phyloP scores from a whole-genome alignment of 2,888 invertebrate species.

The Leuctra nigra region DNA sequence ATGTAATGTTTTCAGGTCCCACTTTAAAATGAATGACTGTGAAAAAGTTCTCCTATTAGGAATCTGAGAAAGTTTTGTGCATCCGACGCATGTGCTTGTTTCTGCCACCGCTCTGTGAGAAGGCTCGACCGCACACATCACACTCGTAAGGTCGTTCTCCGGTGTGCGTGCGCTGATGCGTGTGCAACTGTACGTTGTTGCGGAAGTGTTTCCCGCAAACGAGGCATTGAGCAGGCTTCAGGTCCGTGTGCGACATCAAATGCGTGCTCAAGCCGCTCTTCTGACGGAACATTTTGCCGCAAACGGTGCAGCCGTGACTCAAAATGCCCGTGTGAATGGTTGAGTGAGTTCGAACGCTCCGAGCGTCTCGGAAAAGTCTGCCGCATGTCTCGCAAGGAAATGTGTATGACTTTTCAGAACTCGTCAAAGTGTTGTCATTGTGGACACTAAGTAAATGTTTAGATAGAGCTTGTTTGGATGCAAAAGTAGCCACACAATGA shows the following conservation, averaged over 20 bases:
- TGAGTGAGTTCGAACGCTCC: neutral
- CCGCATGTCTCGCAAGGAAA: neutral
- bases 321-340: neutral
- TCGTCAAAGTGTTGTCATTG: neutral
- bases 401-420: too few relatives aligned
- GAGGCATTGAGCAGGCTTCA: constrained; percentile 16
- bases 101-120: neutral
- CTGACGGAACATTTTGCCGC: constrained; percentile 33
- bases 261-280: constrained; percentile 14
- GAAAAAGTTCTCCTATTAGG: neutral
- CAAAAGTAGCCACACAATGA: too few relatives aligned
- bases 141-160: constrained; percentile 21
- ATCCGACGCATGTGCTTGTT: neutral
- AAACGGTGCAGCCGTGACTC: constrained; percentile 43
- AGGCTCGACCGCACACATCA: constrained; percentile 16
- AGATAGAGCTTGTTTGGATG: too few relatives aligned
- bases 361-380: neutral
- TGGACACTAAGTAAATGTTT: neutral
- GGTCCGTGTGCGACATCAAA: constrained; percentile 20
- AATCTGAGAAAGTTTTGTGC: neutral
- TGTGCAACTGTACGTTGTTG: constrained; percentile 13
- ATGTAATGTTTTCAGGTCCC: too few relatives aligned
- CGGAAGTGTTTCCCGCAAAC: constrained; percentile 19
- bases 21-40: too few relatives aligned
- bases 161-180: constrained; percentile 22